phyloP scores from a whole-genome alignment of 2,113 vertebrate genomes.

The Clarias magur region DNA sequence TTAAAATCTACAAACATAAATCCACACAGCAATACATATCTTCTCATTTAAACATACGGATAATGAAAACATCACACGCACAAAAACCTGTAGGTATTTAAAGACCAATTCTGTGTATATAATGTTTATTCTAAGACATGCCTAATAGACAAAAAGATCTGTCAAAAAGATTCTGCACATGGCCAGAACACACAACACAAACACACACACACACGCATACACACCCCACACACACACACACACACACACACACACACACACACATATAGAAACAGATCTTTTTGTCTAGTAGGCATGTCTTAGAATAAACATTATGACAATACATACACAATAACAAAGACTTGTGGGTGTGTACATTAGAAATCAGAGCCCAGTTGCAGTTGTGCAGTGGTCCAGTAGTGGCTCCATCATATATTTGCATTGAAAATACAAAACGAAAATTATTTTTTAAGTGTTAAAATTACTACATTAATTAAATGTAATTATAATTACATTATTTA shows the following conservation, averaged over 20 bases:
- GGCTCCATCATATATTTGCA: not conserved
- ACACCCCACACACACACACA: no score
- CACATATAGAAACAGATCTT: no score
- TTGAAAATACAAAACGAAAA: no score
- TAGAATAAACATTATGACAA: no score
- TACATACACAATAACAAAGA: not conserved
- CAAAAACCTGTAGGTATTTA: not conserved
- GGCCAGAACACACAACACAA: no score
- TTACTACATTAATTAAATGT: no score
- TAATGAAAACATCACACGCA: not conserved
- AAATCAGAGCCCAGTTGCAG: not conserved
- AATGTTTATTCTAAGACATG: not conserved
- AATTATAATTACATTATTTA: no score
- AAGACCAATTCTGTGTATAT: not conserved
- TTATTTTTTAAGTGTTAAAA: no score
- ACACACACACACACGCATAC: not conserved
- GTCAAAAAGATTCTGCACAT: no score
- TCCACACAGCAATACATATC: not conserved
- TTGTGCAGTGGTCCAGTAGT: not conserved
- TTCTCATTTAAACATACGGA: not conserved
- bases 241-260: no score
- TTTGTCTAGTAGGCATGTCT: no score
- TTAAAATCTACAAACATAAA: not conserved
- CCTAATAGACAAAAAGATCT: not conserved
- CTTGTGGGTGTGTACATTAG: not conserved